Evolutionary conservation across 1,140 invertebrate species (phyloP), one percentile per base, ranked within the genome.

Genomic region (Lasioglossum baleicum): DNA sequence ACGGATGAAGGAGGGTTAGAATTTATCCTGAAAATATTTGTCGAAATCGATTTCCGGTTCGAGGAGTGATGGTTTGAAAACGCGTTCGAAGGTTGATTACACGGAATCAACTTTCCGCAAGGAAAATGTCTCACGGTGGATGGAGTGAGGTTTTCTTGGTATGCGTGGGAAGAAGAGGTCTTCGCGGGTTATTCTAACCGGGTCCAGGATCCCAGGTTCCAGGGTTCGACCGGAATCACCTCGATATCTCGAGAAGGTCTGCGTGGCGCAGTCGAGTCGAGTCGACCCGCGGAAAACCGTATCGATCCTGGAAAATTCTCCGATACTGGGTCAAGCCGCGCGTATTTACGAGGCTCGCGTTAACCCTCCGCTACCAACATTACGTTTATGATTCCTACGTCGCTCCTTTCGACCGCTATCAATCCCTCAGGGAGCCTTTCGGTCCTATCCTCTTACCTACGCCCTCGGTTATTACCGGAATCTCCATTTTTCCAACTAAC

Each of bases 301-400:
- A 85, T 85, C 83, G 83, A 85, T 85, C 83, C 69, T 58, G 83
- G 83, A 84, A 84, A 84, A 84, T 85, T 84, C 83, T 82, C 83
- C 83, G 79, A 84, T 85, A 85, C 73, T 85, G 76, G 83, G 83
- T 85, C 83, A 85, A 72, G 69, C 67, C 71, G 76, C 82, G 82
- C 70, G 82, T 83, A 80, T 84, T 84, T 81, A 83, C 78, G 44
- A 81, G 71, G 35, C 79, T 58, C 51, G 61, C 42, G 44, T 70
- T 64, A 64, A 74, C 58, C 68, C 53, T 20, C 40, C 22, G 64
- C 56, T 20, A 7, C 6, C 56, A 7, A n/a, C 51, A 58, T 81
- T 75, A 77, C 63, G 56, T 58, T 79, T 71, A 67, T 60, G 75
- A 71, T 64, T 53, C 42, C 56, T 42, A 58, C 31, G 22, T 22